A percentile compares a stretch with the other conserved stretches of the same genome.
These are phyloP conservation scores for Mesembrinibis cayennensis DNA, from an alignment of 2,113 vertebrate species.

Conservation along the genomic window DNA sequence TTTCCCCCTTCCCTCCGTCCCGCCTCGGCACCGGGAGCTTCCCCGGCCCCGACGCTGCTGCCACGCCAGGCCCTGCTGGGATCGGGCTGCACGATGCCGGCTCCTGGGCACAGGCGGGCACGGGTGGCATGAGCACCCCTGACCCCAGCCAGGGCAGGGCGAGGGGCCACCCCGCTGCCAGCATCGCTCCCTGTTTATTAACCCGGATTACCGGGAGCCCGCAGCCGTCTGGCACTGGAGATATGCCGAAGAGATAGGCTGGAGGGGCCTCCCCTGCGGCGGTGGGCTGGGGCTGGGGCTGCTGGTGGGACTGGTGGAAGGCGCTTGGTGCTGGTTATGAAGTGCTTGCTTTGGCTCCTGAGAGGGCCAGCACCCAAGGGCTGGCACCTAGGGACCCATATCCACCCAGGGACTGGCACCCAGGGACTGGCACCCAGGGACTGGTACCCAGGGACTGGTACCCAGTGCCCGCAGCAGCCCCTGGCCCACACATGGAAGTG, in stretches of 20 bases:
- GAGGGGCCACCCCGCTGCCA: background rate
- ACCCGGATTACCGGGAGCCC: background rate
- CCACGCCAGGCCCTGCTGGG: background rate
- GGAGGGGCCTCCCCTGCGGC: background rate
- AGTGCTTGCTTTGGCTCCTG: background rate
- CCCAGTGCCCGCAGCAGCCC: background rate
- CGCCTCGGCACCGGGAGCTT: background rate
- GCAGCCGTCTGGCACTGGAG: constrained; percentile 18
- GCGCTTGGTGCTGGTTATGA: background rate
- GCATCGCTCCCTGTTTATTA: constrained; percentile 9
- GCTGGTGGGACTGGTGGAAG: background rate
- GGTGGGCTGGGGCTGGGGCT: background rate
- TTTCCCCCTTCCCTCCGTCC: background rate
- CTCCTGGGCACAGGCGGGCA: fast-evolving
- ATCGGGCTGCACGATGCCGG: background rate
- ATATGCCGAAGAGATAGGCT: background rate
- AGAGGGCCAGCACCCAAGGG: background rate
- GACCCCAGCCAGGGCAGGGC: background rate
- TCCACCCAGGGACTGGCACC: background rate
- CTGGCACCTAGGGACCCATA: no score
- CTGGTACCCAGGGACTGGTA: background rate
- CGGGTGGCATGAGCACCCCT: fast-evolving
- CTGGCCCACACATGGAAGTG: background rate
- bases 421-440: no score
- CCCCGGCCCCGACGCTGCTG: background rate